A percentile compares a stretch with the other conserved stretches of the same genome.
Conservation (phyloP, 2,797 vertebrate species). For the Xenops minutus region DNA sequence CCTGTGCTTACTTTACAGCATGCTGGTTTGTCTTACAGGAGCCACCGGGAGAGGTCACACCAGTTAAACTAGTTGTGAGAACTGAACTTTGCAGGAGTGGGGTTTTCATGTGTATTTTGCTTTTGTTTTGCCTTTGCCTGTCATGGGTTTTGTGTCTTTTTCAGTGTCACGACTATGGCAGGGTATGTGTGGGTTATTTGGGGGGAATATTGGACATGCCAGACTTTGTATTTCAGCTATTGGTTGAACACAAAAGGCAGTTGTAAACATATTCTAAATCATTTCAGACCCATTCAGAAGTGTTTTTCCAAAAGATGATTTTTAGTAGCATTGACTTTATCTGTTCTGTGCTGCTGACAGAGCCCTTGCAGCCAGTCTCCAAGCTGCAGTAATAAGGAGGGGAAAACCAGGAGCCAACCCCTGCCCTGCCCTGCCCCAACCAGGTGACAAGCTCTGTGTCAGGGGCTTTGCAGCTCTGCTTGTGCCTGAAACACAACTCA, state of each 20-base stretch:
- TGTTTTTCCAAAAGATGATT: neutral
- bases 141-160: neutral
- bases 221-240: neutral
- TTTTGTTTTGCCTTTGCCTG: neutral
- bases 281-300: neutral
- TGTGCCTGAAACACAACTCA: neutral
- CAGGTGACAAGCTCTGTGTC: neutral
- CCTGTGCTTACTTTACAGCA: neutral
- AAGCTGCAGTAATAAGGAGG: neutral
- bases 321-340: neutral
- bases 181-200: neutral
- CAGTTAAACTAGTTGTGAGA: neutral
- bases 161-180: fast-evolving
- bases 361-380: fast-evolving
- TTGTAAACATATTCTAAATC: neutral
- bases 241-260: neutral
- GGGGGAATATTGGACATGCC: neutral
- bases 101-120: neutral
- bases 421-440: neutral
- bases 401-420: neutral
- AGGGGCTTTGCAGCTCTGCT: neutral
- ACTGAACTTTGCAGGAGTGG: neutral
- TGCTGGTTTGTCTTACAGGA: neutral
- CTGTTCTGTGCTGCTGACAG: neutral
- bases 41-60: neutral